These are phyloP conservation scores for Gadus chalcogrammus DNA, from an alignment of 2,113 vertebrate species.

Conservation along the genomic window DNA sequence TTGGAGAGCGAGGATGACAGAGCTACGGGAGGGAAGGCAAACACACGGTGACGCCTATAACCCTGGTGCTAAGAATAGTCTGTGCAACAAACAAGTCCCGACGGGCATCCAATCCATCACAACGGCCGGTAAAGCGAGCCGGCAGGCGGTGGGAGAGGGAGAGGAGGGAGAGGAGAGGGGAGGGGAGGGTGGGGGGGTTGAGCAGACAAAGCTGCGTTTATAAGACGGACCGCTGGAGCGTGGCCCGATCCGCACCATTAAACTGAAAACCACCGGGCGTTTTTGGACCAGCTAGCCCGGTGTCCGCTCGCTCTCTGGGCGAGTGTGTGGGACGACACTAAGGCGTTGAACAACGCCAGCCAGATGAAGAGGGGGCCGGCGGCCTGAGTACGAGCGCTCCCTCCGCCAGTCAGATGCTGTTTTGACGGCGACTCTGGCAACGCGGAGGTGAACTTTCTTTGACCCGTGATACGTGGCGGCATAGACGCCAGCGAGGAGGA, in stretches of 20 bases:
- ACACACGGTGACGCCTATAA: conserved; percentile 54
- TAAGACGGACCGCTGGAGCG: conserved; percentile 62
- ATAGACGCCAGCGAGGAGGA: conserved; percentile 77
- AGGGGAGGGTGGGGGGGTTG: background rate
- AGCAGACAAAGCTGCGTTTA: conserved; percentile 52
- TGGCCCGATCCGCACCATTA: conserved; percentile 64
- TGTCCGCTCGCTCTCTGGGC: conserved; percentile 3
- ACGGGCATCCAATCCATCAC: conserved; percentile 64
- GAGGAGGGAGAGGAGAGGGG: background rate
- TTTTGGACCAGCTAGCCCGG: conserved; percentile 32
- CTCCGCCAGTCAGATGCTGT: background rate
- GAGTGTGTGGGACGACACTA: background rate
- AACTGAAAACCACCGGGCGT: conserved; percentile 63
- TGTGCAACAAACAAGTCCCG: conserved; percentile 69
- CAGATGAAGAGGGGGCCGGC: background rate
- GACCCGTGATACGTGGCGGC: conserved; percentile 82
- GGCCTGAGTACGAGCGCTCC: too few relatives aligned
- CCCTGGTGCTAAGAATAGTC: conserved; percentile 66
- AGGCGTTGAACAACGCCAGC: background rate
- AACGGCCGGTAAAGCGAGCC: conserved; percentile 38
- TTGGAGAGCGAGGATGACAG: conserved; percentile 6
- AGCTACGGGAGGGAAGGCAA: conserved; percentile 21
- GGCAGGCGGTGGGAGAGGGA: conserved; percentile 4
- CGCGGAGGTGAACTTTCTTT: conserved; percentile 77
- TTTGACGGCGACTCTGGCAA: conserved; percentile 37